Base-by-base conservation (phyloP, 2,113 vertebrate genomes). In the Thalassoma bifasciatum region DNA sequence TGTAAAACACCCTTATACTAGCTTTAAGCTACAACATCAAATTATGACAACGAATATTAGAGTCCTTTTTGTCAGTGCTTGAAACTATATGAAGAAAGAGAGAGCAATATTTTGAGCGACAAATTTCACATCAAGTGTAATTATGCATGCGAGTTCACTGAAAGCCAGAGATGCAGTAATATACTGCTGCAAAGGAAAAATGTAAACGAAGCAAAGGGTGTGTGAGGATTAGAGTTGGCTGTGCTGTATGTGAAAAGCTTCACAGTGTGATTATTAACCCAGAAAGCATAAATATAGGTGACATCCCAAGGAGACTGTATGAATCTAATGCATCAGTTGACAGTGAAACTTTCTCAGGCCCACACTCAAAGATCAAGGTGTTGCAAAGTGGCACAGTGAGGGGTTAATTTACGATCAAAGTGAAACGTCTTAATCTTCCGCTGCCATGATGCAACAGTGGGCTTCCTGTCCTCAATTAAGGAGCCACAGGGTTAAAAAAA, bases 381-480 rank as follows among this genome's bases (percentile, higher is more conserved):
- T 79, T 71, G 36, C 21, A 30, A 37, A 42, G 49, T 1, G 21
- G 2, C 19, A 44, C 3, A 40, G 11, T 4, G 13, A 12, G 79
- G n/a, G 22, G 4, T 58, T 17, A 40, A 83, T 62, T 77, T 63
- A 21, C 26, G 59, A 82, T 64, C 50, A 77, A 69, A 71, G 50
- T 78, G 83, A 81, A 64, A 46, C 21, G 54, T 72, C n/a, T 69
- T 80, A 77, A 83, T 5, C 9, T 73, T 57, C 57, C 17, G n/a
- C 34, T 72, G 63, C 24, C 9, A 73, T 86, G 56, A 46, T 66
- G 61, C 58, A 70, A 38, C 9, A 63, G 12, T 77, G 58, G 50
- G 65, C 67, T 93, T 94, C 90, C 93, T 93, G 93, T 91, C 81
- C 92, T 72, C 84, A 79, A 87, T 90, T 88, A 77, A 61, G 56